Evolutionary conservation across 2,888 invertebrate genomes (phyloP).

Genomic region (Toxonevra muliebris): DNA sequence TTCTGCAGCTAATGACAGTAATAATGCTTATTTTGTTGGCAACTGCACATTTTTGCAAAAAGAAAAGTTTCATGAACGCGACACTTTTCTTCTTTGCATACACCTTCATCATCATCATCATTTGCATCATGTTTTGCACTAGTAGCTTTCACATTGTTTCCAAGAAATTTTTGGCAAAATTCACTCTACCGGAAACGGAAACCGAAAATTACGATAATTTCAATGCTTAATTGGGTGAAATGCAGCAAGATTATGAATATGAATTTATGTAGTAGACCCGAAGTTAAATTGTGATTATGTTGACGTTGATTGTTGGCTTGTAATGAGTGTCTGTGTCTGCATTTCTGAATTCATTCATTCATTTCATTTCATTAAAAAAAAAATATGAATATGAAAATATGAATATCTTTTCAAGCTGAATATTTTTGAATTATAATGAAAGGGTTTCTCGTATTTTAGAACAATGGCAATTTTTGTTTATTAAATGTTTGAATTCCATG

Average conservation of each 20-base stretch:
- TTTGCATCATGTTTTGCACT: not conserved
- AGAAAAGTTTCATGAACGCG: not conserved
- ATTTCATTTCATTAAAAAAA: too few species aligned
- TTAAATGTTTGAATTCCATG: too few species aligned
- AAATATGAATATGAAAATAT: too few species aligned
- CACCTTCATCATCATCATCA: not conserved
- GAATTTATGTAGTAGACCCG: not conserved
- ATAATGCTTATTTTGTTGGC: not conserved
- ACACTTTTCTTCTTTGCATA: not conserved
- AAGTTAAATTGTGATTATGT: not conserved
- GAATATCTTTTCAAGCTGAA: too few species aligned
- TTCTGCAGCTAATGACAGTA: not conserved
- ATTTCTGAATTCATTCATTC: not conserved
- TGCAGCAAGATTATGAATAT: conserved; percentile 22
- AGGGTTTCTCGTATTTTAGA: too few species aligned
- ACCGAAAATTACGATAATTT: conserved; percentile 35
- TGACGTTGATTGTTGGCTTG: not conserved
- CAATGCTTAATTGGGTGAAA: conserved; percentile 35
- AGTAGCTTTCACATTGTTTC: conserved; percentile 2
- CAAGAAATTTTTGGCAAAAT: not conserved
- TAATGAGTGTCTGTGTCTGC: conserved; percentile 2
- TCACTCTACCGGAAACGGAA: conserved; percentile 30
- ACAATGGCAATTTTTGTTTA: too few species aligned
- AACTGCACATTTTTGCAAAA: not conserved
- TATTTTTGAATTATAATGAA: too few species aligned